Conservation (phyloP, 2,113 vertebrate species). For the Phoenicopterus ruber region DNA sequence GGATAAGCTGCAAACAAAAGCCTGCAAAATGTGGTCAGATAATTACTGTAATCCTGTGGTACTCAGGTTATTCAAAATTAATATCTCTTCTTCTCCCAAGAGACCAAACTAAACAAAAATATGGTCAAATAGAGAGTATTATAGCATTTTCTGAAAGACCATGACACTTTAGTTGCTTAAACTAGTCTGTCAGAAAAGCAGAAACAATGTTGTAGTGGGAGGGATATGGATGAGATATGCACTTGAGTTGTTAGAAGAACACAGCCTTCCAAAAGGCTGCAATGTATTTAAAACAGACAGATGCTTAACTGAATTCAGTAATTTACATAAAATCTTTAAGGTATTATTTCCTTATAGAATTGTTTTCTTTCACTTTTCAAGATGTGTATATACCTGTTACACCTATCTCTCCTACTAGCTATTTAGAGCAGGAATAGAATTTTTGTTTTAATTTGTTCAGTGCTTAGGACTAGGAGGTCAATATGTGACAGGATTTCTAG, state of each 20-base stretch:
- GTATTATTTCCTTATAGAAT: background rate
- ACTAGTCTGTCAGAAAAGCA: background rate
- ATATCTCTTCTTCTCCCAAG: background rate
- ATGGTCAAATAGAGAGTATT: background rate
- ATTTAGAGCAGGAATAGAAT: background rate
- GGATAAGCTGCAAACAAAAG: background rate
- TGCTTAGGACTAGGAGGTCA: background rate
- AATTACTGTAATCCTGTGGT: background rate
- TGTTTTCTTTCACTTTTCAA: background rate
- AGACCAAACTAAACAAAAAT: background rate
- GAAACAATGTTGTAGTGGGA: background rate
- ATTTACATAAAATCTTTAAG: background rate
- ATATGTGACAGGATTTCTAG: background rate
- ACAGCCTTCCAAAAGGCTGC: background rate
- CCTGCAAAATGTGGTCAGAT: background rate
- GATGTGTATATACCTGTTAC: background rate
- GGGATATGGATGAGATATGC: rapidly evolving
- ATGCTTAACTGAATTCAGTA: background rate
- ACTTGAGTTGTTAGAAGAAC: background rate
- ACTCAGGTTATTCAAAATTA: background rate
- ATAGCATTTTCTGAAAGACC: background rate
- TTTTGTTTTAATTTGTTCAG: background rate
- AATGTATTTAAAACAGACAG: background rate
- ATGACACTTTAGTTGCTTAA: background rate
- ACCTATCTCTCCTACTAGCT: background rate